phyloP scores from a whole-genome alignment of 2,113 vertebrate species.

The Shinisaurus crocodilurus region DNA sequence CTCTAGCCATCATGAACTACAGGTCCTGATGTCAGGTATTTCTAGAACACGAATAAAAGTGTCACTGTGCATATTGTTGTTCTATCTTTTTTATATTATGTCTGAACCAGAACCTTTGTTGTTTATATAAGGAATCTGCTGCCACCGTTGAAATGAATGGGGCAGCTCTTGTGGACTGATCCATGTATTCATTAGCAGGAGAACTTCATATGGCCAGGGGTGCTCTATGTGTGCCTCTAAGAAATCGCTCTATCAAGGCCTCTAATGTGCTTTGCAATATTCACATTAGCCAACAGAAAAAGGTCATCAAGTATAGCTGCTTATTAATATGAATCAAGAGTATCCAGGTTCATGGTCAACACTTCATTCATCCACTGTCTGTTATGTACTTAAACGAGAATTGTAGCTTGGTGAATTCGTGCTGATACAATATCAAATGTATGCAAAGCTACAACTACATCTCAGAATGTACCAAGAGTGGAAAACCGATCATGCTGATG shows the following conservation, averaged over 20 bases:
- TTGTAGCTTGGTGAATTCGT: slow-evolving; percentile 18
- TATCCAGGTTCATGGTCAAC: not conserved
- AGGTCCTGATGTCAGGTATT: not conserved
- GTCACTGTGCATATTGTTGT: not conserved
- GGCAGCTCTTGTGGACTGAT: not conserved
- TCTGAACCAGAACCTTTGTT: not conserved
- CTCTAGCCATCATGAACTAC: too few species aligned
- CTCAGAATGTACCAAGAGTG: slow-evolving; percentile 28
- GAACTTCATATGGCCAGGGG: not conserved
- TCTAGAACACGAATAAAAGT: too few species aligned
- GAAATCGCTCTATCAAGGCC: not conserved
- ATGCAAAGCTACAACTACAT: slow-evolving; percentile 10
- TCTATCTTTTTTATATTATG: not conserved
- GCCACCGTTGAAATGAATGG: not conserved
- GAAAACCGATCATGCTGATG: slow-evolving; percentile 6
- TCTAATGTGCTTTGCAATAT: not conserved
- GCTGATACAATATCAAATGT: slow-evolving; percentile 3
- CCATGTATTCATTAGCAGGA: not conserved
- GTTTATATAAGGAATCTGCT: not conserved
- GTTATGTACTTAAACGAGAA: slow-evolving; percentile 11
- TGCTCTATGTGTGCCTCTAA: not conserved
- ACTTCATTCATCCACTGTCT: slow-evolving; percentile 28
- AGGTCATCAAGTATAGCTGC: not conserved
- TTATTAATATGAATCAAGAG: slow-evolving; percentile 1
- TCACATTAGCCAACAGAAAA: not conserved